Conservation (phyloP, 2,888 invertebrate species). For the Branchipolynoe longqiensis region DNA sequence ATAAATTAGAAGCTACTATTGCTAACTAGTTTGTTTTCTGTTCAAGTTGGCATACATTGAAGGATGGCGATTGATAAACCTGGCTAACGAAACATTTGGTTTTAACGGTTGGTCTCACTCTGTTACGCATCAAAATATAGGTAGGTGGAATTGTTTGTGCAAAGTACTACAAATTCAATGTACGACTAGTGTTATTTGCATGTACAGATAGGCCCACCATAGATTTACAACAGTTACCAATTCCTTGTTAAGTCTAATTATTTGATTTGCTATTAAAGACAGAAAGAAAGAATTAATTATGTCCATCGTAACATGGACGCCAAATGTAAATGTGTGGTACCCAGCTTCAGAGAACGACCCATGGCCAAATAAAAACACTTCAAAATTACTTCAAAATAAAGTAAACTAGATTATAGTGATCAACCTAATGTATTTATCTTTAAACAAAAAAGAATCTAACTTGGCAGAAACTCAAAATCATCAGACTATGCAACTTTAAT, state of each 20-base stretch:
- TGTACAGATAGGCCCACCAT: background rate
- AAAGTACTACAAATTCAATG: background rate
- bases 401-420: background rate
- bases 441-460: no score
- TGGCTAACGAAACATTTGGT: slow-evolving; percentile 82
- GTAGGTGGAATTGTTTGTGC: slow-evolving; percentile 68
- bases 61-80: slow-evolving; percentile 80
- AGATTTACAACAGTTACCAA: no score
- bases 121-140: slow-evolving; percentile 81
- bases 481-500: no score
- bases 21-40: no score
- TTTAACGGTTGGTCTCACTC: slow-evolving; percentile 83
- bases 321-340: no score
- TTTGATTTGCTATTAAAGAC: background rate
- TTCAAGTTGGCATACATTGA: slow-evolving; percentile 81
- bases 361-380: background rate
- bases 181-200: background rate
- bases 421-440: background rate
- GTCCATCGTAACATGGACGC: no score
- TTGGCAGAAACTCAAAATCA: no score
- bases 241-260: no score
- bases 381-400: background rate
- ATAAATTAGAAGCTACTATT: no score
- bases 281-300: background rate
- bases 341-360: no score